Base-by-base conservation (phyloP, 92 coral and sea anemone genomes). In the Ricordea florida region DNA sequence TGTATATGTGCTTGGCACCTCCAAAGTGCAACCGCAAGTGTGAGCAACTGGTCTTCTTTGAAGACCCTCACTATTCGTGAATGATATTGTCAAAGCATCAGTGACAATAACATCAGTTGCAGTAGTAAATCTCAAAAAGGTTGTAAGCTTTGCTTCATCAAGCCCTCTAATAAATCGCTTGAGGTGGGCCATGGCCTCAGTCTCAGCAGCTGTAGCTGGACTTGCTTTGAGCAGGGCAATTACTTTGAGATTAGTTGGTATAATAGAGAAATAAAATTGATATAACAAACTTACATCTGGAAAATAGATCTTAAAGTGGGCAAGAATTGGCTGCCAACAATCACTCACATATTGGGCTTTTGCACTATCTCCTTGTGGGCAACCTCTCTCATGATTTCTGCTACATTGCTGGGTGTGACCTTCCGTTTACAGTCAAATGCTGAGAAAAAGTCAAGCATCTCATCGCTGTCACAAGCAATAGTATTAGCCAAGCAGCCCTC, bases 381-480 rank as follows among this genome's bases (percentile, higher is more conserved):
- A 49, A 76, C 29, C 52, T 76, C 83, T 28, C 35, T 41, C 15
- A 51, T 51, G 35, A 52, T 52, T 28, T 26, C 43, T 2, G 8
- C 24, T 16, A 63, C 6, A 29, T 76, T 52, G 2, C 35, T 21
- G 10, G 42, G 51, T 36, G 38, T 64, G 17, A 42, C 63, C 5
- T 24, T 27, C 24, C 57, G 30, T 25, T 52, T 51, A 62, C 83
- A 76, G 27, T 76, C 74, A 76, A 56, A 52, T 10, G 51, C 59
- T 46, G 88, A 65, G 26, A 78, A 55, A 74, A 82, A 74, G 56
- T 81, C 87, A 57, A 81, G 61, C 29, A 81, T 26, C 68, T 81
- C 87, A 2, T 29, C 75, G 42, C 56, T 65, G 41, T 83, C 72
- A 56, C 51, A 46, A 13, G 33, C 10, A 51, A 74, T 51, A 34